These are phyloP conservation scores for Macrochelys suwanniensis DNA, from an alignment of 2,797 vertebrate genomes.

Conservation along the genomic window DNA sequence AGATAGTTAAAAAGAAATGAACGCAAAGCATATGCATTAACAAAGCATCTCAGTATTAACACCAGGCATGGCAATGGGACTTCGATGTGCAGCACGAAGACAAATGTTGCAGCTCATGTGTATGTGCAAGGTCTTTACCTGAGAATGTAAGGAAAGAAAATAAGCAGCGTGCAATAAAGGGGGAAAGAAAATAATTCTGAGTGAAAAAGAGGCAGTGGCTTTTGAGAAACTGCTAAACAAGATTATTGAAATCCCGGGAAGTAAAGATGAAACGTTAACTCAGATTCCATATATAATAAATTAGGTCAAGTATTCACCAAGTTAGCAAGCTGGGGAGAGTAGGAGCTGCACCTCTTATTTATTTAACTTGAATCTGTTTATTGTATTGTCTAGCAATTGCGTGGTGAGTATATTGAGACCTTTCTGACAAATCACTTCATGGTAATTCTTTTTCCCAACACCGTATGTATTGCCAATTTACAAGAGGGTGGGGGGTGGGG, in stretches of 20 bases:
- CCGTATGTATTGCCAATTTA: conserved; percentile 41
- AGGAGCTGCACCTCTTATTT: conserved; percentile 5
- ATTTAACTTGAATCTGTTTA: conserved; percentile 48
- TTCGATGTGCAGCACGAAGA: not conserved
- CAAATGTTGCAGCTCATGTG: not conserved
- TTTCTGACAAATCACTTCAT: conserved; percentile 65
- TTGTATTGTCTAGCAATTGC: conserved; percentile 48
- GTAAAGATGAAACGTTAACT: conserved; percentile 18
- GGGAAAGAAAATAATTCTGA: not conserved
- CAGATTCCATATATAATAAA: conserved; percentile 23
- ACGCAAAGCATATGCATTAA: not conserved
- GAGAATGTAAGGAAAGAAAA: not conserved
- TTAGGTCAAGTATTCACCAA: not conserved
- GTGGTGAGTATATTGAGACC: conserved; percentile 74
- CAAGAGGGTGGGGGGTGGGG: not conserved
- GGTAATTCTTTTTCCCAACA: not conserved
- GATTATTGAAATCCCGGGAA: conserved; percentile 44
- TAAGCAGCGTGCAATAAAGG: not conserved
- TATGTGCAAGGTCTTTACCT: not conserved
- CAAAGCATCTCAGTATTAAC: not conserved
- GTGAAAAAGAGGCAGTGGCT: not conserved
- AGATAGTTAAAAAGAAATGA: not conserved
- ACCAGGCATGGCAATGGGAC: not conserved
- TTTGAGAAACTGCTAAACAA: conserved; percentile 24
- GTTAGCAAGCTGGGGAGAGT: not conserved